Percentiles rank a stretch among this genome's conserved stretches.
These are phyloP conservation scores for Salvator merianae DNA, from an alignment of 2,113 vertebrate species.

Conservation along the genomic window DNA sequence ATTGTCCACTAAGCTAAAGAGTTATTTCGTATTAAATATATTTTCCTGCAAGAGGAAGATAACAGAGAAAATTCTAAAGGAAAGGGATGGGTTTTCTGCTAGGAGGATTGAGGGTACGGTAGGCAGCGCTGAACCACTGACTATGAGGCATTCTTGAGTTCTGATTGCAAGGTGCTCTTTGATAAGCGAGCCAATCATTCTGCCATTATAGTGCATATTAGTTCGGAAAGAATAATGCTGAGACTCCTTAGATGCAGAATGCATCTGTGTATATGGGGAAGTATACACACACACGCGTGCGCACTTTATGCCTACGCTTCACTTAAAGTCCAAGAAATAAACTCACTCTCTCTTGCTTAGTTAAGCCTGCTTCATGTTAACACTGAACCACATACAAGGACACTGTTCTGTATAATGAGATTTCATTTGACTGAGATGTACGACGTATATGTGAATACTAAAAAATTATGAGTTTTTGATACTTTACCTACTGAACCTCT, in stretches of 20 bases:
- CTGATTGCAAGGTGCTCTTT: not conserved
- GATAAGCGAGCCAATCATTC: not conserved
- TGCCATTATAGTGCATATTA: not conserved
- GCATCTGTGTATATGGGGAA: too few relatives aligned
- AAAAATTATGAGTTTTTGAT: not conserved
- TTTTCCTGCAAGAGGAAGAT: not conserved
- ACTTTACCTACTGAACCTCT: not conserved
- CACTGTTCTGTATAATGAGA: not conserved
- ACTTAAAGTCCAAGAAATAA: not conserved
- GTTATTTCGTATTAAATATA: conserved; percentile 22
- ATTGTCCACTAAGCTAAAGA: conserved; percentile 27
- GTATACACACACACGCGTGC: too few relatives aligned
- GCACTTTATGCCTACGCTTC: not conserved
- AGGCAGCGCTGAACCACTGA: conserved; percentile 11
- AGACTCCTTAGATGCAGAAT: too few relatives aligned
- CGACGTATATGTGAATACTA: not conserved
- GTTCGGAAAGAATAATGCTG: not conserved
- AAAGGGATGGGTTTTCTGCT: not conserved
- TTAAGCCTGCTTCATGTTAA: not conserved
- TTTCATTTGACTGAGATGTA: not conserved
- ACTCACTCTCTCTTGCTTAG: not conserved
- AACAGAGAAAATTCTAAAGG: not conserved
- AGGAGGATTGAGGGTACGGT: not conserved
- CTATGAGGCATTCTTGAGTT: conserved; percentile 7
- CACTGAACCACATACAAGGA: not conserved